Percentiles rank a stretch among this genome's conserved stretches.
Conservation (phyloP, 2,113 vertebrate genomes). For the Glaucomys volans region DNA sequence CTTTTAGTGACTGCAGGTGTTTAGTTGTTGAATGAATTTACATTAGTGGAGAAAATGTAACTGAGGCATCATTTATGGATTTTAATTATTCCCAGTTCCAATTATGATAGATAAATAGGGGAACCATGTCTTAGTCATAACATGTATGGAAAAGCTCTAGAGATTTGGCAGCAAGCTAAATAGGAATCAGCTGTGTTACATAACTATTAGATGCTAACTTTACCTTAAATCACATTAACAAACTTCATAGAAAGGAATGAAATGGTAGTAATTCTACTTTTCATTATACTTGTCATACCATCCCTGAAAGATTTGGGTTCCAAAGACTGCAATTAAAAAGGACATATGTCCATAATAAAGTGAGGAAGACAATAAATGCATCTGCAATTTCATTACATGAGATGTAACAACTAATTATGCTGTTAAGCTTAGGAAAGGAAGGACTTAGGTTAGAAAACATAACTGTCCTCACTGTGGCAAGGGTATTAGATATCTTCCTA, state of each 20-base stretch:
- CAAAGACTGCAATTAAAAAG: neutral
- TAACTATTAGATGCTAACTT: neutral
- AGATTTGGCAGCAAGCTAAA: constrained; percentile 4
- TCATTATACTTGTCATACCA: neutral
- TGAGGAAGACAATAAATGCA: neutral
- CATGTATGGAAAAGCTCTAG: neutral
- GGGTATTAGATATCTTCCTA: neutral
- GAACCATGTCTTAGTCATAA: constrained; percentile 12
- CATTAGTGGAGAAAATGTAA: neutral
- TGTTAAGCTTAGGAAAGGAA: neutral
- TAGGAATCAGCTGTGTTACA: neutral
- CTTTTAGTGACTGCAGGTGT: neutral
- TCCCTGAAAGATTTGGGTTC: neutral
- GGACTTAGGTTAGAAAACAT: neutral
- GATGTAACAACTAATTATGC: neutral
- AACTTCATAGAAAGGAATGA: neutral
- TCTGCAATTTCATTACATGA: neutral
- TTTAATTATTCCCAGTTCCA: constrained; percentile 26
- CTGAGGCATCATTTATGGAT: constrained; percentile 28
- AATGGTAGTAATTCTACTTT: neutral
- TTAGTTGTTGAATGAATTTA: neutral
- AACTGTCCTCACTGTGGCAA: neutral
- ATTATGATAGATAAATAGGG: neutral
- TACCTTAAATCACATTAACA: neutral
- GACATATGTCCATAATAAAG: neutral